Conservation (phyloP, 2,797 vertebrate genomes). For the Ceryle rudis region DNA sequence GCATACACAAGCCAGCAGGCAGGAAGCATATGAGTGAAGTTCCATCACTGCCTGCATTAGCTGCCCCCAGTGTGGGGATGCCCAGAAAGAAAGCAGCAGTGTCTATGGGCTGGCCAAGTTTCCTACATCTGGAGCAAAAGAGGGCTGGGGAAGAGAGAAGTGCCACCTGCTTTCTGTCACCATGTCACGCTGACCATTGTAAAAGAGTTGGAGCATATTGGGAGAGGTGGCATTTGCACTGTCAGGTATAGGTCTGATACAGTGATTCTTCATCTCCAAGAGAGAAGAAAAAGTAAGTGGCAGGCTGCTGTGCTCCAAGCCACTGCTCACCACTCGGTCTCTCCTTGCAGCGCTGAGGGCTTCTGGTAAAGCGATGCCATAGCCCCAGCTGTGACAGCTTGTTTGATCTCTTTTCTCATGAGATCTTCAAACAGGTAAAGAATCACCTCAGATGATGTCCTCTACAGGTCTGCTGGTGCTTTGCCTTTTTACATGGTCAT, state of each 20-base stretch:
- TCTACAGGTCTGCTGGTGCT: not conserved
- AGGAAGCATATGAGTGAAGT: fast-evolving
- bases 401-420: not conserved
- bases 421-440: not conserved
- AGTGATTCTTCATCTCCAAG: not conserved
- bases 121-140: not conserved
- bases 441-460: not conserved
- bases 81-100: not conserved
- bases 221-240: not conserved
- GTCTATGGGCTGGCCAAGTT: not conserved
- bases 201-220: not conserved
- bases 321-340: not conserved
- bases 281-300: not conserved
- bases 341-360: not conserved
- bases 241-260: not conserved
- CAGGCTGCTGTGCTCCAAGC: not conserved
- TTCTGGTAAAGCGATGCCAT: not conserved
- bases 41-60: not conserved
- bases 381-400: not conserved
- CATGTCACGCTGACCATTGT: fast-evolving
- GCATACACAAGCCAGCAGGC: not conserved
- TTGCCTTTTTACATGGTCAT: not conserved
- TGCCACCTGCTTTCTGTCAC: not conserved
- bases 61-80: not conserved
- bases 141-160: not conserved